A percentile compares a stretch with the other conserved stretches of the same genome.
Evolutionary conservation across 2,888 invertebrate species (phyloP).

Genomic region (Troglohyphantes excavatus): DNA sequence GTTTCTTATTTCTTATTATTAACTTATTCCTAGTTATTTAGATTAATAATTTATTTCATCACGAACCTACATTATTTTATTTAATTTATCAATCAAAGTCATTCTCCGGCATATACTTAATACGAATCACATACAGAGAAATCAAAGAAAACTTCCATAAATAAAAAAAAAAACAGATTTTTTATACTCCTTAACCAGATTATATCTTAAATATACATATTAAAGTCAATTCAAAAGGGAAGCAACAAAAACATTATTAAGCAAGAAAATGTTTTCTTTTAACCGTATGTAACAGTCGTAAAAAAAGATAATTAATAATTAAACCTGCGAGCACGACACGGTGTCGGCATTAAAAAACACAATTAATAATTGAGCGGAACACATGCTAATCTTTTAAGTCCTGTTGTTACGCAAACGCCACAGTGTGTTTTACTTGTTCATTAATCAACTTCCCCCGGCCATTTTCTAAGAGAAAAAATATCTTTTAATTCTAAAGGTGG

Average conservation of each 20-base stretch:
- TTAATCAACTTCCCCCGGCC: slow-evolving; percentile 42
- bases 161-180: too few relatives aligned
- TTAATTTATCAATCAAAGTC: too few relatives aligned
- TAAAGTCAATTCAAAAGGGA: not conserved
- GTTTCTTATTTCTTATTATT: too few relatives aligned
- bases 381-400: slow-evolving; percentile 57
- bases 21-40: too few relatives aligned
- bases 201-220: not conserved
- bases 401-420: slow-evolving; percentile 29
- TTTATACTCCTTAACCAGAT: not conserved
- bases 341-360: slow-evolving; percentile 33
- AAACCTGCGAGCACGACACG: not conserved
- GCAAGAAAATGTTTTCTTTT: not conserved
- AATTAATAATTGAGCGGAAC: slow-evolving; percentile 68
- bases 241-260: not conserved
- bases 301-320: not conserved
- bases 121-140: too few relatives aligned
- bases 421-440: slow-evolving; percentile 40
- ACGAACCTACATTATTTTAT: too few relatives aligned
- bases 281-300: not conserved
- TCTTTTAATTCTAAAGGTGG: slow-evolving; percentile 13
- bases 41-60: too few relatives aligned
- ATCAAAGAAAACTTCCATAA: too few relatives aligned
- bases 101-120: too few relatives aligned
- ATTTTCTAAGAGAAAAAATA: not conserved